Base-by-base conservation (phyloP, 1,140 invertebrate species). In the Diachasma alloeum region DNA sequence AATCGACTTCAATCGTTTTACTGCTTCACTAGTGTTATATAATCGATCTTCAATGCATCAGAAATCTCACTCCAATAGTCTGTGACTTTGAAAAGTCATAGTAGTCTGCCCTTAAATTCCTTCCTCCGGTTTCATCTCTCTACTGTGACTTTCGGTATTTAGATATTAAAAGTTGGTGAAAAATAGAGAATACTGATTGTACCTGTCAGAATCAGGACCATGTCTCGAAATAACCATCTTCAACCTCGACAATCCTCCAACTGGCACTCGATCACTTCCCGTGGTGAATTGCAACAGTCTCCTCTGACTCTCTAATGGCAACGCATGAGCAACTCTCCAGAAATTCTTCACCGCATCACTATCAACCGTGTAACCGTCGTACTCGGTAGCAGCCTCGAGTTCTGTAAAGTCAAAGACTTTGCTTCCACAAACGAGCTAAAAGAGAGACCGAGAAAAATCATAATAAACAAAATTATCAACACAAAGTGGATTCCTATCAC, bases 211-310 rank as follows among this genome's bases (percentile, higher is more conserved):
- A 86, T 96, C 94, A 0, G 94, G 93, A 0, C 95, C 95, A 85
- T 96, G 94, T 26, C 94, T 91, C 0, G 94, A 94, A 56, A 96
- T 95, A 0, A 96, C 91, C 81, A 98, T 92, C 83, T 97, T 96
- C 5, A 99, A 87, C 79, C 95, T 93, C 80, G 96, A 96, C 81
- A 99, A 92, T 0, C 98, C 98, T 15, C 96, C 93, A 4, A 99
- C 95, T 0, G 98, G 98, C 31, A 99, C 96, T 75, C 98, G 90
- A 89, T 98, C 97, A 72, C 96, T 97, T 31, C 95, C 95, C 0
- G 97, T 98, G 0, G 98, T 93, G 84, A 99, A 99, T 82, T 98
- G 94, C 53, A 98, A 91, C 75, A 98, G 93, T 84, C 97, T 96
- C 70, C 96, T 93, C 88, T 99, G 98, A 78, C 97, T 93, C 82